Evolutionary conservation across 2,113 vertebrate species (phyloP), one percentile per base, ranked within the genome.

Genomic region (Cyprinodon variegatus): DNA sequence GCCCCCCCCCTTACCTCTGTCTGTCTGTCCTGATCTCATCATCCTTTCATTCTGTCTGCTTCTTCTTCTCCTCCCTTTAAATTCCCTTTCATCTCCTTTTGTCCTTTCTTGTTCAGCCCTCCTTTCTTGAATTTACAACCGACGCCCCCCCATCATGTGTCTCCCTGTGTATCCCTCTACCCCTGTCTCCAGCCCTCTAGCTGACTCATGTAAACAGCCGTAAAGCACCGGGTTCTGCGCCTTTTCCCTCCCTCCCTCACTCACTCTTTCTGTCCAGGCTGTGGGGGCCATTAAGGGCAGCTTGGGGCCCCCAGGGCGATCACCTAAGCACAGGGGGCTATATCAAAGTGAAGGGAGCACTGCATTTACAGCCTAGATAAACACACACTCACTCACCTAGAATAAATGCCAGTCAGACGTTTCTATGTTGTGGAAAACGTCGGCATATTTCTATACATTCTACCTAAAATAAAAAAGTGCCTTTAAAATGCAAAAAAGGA

Each of bases 281-380:
- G 69, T 14, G 61, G 29, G 74, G 74, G 60, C 89, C 84, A 90
- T 92, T 90, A 92, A 77, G 83, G 78, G 85, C 50, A 41, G 73
- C 85, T 72, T 45, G 15, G 77, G 81, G 77, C 46, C 62, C 66
- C 69, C 9, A 5, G 60, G 69, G 68, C 77, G 61, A 81, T 90
- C 67, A 38, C 81, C 86, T 82, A 81, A 71, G 88, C 50, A 82
- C 73, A 53, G 74, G 83, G 88, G 87, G 80, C 83, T 85, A 77
- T 83, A 90, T 92, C 89, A 90, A 89, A 92, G 89, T 83, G 77
- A 38, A 69, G 68, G 80, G 70, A 74, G 81, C 65, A 74, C 57
- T 41, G 84, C 91, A 91, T 92, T 94, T 92, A 92, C 87, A 76
- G 87, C 81, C 4, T 69, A 7, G 85, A 89, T 92, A 92, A 91